Percentiles rank a stretch among this genome's conserved stretches.
Conservation (phyloP, 2,113 vertebrate species). For the Ctenodactylus gundi region DNA sequence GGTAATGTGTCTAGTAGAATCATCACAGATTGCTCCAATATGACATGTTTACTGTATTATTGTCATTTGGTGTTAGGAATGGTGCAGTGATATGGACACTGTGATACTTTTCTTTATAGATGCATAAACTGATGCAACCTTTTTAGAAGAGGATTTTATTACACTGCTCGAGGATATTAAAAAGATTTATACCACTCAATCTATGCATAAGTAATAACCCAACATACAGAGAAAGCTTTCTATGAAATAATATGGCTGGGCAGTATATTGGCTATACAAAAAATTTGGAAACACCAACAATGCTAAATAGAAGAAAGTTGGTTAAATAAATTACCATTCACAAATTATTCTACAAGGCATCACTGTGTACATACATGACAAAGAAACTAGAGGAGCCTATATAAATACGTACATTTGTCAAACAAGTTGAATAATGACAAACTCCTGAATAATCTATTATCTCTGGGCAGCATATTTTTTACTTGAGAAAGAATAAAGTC, state of each 20-base stretch:
- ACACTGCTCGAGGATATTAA: background rate
- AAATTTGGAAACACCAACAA: constrained; percentile 6
- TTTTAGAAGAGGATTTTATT: constrained; percentile 26
- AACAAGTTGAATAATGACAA: constrained; percentile 16
- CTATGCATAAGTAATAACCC: background rate
- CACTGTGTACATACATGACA: background rate
- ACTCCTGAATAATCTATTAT: constrained; percentile 12
- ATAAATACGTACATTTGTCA: background rate
- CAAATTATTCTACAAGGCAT: background rate
- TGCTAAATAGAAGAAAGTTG: background rate
- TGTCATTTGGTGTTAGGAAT: background rate
- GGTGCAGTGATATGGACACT: background rate
- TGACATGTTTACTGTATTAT: background rate
- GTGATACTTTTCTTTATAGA: background rate
- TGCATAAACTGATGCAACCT: background rate
- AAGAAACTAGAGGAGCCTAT: background rate
- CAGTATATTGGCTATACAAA: background rate
- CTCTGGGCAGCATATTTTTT: background rate
- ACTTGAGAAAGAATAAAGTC: constrained; percentile 34
- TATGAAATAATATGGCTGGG: background rate
- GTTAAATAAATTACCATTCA: background rate
- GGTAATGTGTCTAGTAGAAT: background rate
- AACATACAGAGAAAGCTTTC: background rate
- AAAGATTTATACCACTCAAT: background rate
- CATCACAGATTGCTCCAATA: background rate